phyloP scores from a whole-genome alignment of 2,888 invertebrate genomes.

The Synanthedon tipuliformis region DNA sequence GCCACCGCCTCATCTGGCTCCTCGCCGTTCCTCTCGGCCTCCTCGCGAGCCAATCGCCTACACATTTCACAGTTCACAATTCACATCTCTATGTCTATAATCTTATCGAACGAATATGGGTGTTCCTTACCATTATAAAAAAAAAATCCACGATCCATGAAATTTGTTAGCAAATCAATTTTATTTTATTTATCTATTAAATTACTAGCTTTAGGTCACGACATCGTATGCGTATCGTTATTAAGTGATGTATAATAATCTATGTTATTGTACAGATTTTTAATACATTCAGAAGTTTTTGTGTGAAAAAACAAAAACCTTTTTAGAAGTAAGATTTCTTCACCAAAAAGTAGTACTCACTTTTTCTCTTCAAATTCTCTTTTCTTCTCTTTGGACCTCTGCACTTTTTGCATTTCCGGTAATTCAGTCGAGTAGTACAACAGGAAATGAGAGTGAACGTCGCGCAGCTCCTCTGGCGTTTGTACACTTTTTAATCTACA shows the following conservation, averaged over 20 bases:
- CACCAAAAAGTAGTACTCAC: slow-evolving; percentile 22
- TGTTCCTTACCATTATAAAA: too few species aligned
- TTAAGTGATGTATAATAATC: too few species aligned
- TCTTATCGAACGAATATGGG: too few species aligned
- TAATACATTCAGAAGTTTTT: too few species aligned
- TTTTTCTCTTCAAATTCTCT: slow-evolving; percentile 68
- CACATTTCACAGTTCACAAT: background rate
- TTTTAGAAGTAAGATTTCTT: background rate
- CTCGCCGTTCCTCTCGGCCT: slow-evolving; percentile 72
- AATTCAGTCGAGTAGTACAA: slow-evolving; percentile 90
- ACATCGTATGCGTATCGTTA: too few species aligned
- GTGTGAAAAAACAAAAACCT: too few species aligned
- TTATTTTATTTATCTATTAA: too few species aligned
- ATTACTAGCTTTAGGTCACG: too few species aligned
- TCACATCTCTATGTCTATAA: too few species aligned
- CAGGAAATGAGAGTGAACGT: slow-evolving; percentile 93
- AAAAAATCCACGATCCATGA: too few species aligned
- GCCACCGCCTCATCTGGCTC: slow-evolving; percentile 74
- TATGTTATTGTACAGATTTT: too few species aligned
- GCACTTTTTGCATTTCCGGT: slow-evolving; percentile 83
- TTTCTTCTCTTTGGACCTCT: slow-evolving; percentile 75
- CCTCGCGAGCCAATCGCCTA: slow-evolving; percentile 54
- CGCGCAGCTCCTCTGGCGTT: slow-evolving; percentile 91
- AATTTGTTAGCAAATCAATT: too few species aligned
- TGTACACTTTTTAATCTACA: slow-evolving; percentile 77